Percentiles rank a stretch among this genome's conserved stretches.
phyloP scores from a whole-genome alignment of 1,140 invertebrate genomes.

The Catajapyx aquilonaris region DNA sequence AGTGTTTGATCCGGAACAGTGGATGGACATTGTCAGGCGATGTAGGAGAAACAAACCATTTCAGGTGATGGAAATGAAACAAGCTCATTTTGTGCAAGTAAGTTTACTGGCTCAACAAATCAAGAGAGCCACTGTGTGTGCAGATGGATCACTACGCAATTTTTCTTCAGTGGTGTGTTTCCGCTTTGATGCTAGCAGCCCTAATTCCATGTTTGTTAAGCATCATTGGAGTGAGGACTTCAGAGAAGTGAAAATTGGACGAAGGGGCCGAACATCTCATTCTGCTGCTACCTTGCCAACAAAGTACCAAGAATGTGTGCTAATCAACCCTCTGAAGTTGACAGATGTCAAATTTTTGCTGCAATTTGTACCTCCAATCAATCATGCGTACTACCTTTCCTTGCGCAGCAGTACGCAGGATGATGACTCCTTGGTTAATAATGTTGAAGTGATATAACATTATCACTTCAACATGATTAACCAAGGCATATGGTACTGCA shows the following conservation, averaged over 20 bases:
- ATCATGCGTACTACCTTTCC: not conserved
- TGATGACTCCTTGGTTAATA: too few relatives aligned
- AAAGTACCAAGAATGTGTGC: not conserved
- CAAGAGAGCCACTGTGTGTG: not conserved
- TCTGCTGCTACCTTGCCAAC: not conserved
- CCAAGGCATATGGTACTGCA: too few relatives aligned
- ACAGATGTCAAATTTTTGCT: not conserved
- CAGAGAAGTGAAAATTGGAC: not conserved
- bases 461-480: too few relatives aligned
- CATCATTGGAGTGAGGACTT: not conserved
- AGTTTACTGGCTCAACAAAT: not conserved
- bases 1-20: not conserved
- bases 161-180: not conserved
- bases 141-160: not conserved
- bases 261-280: not conserved
- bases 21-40: not conserved
- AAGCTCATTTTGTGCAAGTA: not conserved
- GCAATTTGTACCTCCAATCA: not conserved
- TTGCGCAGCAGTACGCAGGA: too few relatives aligned
- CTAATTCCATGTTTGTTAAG: not conserved
- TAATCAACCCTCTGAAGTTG: not conserved
- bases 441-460: too few relatives aligned
- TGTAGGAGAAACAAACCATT: not conserved
- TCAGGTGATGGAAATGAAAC: not conserved
- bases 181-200: not conserved